phyloP scores from a whole-genome alignment of 1,140 invertebrate genomes.

The Akabosia matsudoensis region DNA sequence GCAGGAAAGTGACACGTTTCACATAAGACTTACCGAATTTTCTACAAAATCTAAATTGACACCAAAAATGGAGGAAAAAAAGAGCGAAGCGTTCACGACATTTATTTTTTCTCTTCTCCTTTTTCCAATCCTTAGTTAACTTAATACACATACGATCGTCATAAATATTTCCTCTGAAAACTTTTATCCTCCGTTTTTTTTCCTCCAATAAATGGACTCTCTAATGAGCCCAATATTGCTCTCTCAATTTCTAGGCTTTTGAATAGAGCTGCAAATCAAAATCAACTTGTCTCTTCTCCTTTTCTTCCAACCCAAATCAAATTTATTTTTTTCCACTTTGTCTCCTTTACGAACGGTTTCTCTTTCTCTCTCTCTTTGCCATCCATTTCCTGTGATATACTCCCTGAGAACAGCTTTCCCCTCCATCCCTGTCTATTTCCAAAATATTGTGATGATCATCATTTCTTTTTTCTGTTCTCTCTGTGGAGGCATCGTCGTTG shows the following conservation, averaged over 20 bases:
- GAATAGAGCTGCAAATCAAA: constrained; percentile 1
- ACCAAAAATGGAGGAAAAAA: too few relatives aligned
- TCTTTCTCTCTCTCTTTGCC: background rate
- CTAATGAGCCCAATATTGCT: constrained; percentile 22
- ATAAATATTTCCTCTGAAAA: background rate
- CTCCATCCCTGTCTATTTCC: background rate
- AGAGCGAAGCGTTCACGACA: too few relatives aligned
- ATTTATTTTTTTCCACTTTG: background rate
- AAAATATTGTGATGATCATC: background rate
- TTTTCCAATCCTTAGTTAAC: background rate
- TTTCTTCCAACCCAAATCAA: background rate
- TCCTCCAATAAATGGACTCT: constrained; percentile 6
- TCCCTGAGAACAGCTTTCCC: background rate
- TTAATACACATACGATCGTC: background rate
- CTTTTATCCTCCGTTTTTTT: background rate
- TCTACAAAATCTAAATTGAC: background rate
- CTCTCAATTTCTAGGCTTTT: too few relatives aligned
- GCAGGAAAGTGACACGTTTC: too few relatives aligned
- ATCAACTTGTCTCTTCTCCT: background rate
- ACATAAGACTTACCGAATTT: too few relatives aligned
- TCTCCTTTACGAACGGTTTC: background rate
- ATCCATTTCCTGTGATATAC: background rate
- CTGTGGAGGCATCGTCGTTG: background rate
- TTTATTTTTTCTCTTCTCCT: background rate
- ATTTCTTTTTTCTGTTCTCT: background rate